Percentiles rank a stretch among this genome's conserved stretches.
Conservation (phyloP, 2,888 invertebrate genomes). For the Dione juno region DNA sequence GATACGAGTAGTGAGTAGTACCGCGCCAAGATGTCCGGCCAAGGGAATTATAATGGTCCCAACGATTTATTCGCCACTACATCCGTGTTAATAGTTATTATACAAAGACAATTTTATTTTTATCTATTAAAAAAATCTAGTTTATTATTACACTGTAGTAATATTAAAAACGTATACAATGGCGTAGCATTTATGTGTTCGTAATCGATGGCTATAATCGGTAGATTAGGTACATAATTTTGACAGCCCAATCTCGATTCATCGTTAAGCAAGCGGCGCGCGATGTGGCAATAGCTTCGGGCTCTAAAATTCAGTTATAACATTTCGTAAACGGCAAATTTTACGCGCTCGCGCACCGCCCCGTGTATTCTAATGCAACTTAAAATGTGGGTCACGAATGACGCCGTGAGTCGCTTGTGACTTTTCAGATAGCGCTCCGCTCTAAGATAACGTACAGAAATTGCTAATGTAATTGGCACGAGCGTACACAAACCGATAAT, state of each 20-base stretch:
- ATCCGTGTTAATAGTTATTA: slow-evolving; percentile 13
- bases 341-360: slow-evolving; percentile 76
- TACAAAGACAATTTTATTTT: neutral
- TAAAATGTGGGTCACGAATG: slow-evolving; percentile 75
- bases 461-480: slow-evolving; percentile 42
- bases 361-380: slow-evolving; percentile 79
- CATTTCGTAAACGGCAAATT: slow-evolving; percentile 82
- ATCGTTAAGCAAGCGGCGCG: slow-evolving; percentile 71
- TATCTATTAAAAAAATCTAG: neutral
- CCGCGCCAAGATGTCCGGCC: slow-evolving; percentile 65
- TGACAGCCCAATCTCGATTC: slow-evolving; percentile 66
- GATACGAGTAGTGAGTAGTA: slow-evolving; percentile 54
- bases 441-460: slow-evolving; percentile 50
- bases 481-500: slow-evolving; percentile 35
- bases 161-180: neutral
- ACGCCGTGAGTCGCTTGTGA: slow-evolving; percentile 53
- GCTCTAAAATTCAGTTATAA: slow-evolving; percentile 80
- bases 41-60: slow-evolving; percentile 60
- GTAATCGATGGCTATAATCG: slow-evolving; percentile 46
- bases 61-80: slow-evolving; percentile 13
- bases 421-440: slow-evolving; percentile 53
- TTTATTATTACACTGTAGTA: neutral
- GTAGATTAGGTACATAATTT: slow-evolving; percentile 59
- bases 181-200: slow-evolving; percentile 18
- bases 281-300: slow-evolving; percentile 71